Base-by-base conservation (phyloP, 2,113 vertebrate species). In the Colius striatus region DNA sequence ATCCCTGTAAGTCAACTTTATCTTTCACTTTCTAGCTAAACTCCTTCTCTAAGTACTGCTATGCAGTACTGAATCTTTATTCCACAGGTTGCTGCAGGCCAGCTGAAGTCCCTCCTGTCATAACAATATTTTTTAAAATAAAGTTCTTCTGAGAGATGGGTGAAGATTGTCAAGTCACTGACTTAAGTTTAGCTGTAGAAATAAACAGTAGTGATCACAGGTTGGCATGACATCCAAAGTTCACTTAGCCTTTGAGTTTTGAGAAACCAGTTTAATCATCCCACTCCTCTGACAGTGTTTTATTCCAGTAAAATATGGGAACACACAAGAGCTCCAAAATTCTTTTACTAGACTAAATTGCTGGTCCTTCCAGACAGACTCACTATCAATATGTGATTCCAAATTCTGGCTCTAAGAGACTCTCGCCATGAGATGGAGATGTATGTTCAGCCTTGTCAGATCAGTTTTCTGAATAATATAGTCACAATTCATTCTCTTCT, bases 391-490 rank as follows among this genome's bases (percentile, higher is more conserved):
- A 51, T 3, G 1, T 1, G 5, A 4, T 60, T 77, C 36, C 83
- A 78, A 50, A 78, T 84, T 93, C 85, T 84, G 47, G 6, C 61
- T 94, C 73, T 90, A 70, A 90, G 57, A 78, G 27, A 51, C 30
- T 81, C 51, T 77, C 62, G 71, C 70, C 70, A 75, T 89, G 55
- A 81, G 88, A 94, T 90, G 73, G 82, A 82, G 60, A 60, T 0
- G 1, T 38, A 79, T 1, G 11, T 78, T 85, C 79, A 91, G 36
- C 51, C 38, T 88, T 88, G n/a, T 65, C 68, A 83, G 66, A 88
- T n/a, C 41, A 89, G 65, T 51, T 94, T 88, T 74, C 83, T 83
- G 85, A 95, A 67, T 72, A 86, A 84, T 41, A 66, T n/a, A 74
- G 57, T 87, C 76, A 82, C 75, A 63, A 54, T 45, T 91, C 63